These are phyloP conservation scores for Ricordea florida DNA, from an alignment of 92 coral and sea anemone species.

Conservation along the genomic window DNA sequence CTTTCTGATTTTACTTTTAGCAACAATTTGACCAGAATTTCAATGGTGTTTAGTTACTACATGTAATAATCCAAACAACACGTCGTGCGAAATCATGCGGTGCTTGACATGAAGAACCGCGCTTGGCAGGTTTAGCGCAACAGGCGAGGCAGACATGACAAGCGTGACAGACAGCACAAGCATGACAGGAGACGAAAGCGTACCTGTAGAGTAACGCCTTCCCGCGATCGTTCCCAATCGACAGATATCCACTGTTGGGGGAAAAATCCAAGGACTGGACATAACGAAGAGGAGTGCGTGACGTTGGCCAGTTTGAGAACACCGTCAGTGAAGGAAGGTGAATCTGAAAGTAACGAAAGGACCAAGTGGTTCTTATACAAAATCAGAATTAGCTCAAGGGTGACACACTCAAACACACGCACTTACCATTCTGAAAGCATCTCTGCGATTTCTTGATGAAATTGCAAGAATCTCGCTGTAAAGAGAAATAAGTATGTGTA, in stretches of 20 bases:
- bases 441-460: constrained; percentile 70
- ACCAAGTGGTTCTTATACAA: too few species aligned
- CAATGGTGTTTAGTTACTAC: too few species aligned
- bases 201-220: constrained; percentile 90
- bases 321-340: constrained; percentile 91
- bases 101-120: too few species aligned
- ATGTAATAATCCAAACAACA: too few species aligned
- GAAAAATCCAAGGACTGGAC: constrained; percentile 87
- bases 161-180: background rate
- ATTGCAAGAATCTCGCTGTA: constrained; percentile 87
- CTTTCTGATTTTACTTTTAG: too few species aligned
- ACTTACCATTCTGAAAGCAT: constrained; percentile 89
- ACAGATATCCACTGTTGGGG: constrained; percentile 94
- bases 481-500: background rate
- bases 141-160: too few species aligned
- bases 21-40: too few species aligned
- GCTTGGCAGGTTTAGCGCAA: too few species aligned
- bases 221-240: constrained; percentile 91
- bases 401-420: background rate
- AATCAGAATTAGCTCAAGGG: too few species aligned
- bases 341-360: constrained; percentile 34
- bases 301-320: constrained; percentile 97
- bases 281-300: constrained; percentile 83
- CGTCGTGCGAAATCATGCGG: too few species aligned
- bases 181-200: background rate